These are phyloP conservation scores for Esox lucius DNA, from an alignment of 2,797 vertebrate genomes.

Conservation along the genomic window DNA sequence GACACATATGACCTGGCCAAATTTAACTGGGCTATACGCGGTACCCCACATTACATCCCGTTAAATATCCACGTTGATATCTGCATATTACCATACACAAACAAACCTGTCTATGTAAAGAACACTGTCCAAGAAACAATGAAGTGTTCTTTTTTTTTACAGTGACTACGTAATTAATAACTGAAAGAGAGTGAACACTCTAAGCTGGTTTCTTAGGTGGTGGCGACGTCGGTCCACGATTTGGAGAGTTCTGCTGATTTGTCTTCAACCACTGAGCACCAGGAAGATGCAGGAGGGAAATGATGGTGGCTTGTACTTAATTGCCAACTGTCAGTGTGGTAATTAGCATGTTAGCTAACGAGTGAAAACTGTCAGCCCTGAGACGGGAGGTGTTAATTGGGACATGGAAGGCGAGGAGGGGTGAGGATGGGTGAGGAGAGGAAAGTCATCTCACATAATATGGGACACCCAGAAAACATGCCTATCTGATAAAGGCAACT, in stretches of 20 bases:
- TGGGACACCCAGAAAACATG: background rate
- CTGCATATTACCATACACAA: background rate
- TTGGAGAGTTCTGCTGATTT: no score
- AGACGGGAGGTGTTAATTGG: conserved; percentile 43
- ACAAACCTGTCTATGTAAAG: background rate
- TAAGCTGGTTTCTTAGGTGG: background rate
- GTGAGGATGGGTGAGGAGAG: conserved; percentile 2
- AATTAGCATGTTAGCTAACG: conserved; percentile 12
- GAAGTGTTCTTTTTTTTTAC: background rate
- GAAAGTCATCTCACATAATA: background rate
- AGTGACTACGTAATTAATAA: background rate
- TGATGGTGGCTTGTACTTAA: background rate
- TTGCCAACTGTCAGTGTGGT: background rate
- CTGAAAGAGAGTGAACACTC: background rate
- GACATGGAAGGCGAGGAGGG: conserved; percentile 1
- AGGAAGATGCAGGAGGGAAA: background rate
- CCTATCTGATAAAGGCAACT: background rate
- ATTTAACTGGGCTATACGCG: background rate
- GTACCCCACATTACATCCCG: background rate
- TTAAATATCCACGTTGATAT: background rate
- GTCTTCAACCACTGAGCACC: background rate
- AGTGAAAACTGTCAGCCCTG: conserved; percentile 10
- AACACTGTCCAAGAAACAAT: no score
- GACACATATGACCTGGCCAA: background rate
- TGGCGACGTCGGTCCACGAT: background rate